Evolutionary conservation across 2,797 vertebrate species (phyloP).

Genomic region (Craterocephalus amniculus): DNA sequence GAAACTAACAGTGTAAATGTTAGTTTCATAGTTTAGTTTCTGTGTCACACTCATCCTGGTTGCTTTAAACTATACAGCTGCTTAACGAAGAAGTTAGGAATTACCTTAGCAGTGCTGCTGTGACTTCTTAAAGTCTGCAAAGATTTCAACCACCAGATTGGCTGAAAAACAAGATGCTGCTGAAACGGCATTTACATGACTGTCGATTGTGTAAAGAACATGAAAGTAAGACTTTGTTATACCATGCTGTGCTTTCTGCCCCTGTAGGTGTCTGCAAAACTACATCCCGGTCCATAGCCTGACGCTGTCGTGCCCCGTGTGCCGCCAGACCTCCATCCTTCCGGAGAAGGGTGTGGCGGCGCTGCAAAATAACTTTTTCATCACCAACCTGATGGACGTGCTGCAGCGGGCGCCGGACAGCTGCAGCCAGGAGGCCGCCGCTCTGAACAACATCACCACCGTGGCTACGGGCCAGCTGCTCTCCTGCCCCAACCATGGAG

Average conservation of each 20-base stretch:
- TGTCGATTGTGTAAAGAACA: neutral
- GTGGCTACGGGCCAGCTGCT: constrained; percentile 90
- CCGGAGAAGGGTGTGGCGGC: constrained; percentile 98
- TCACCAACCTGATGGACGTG: constrained; percentile 99
- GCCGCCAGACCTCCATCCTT: constrained; percentile 97
- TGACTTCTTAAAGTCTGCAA: neutral
- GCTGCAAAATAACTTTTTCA: constrained; percentile 99
- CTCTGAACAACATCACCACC: constrained; percentile 87
- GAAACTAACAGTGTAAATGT: neutral
- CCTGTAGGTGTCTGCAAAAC: constrained; percentile 94
- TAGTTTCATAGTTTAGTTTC: neutral
- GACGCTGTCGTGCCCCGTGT: constrained; percentile 96
- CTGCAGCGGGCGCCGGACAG: constrained; percentile 90
- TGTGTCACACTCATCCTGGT: too few species aligned
- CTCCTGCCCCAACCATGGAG: constrained; percentile 96
- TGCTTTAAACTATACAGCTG: neutral
- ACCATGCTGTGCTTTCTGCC: neutral
- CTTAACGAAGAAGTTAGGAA: neutral
- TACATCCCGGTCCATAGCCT: constrained; percentile 97
- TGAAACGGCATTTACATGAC: neutral
- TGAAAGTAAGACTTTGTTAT: neutral
- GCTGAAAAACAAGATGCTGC: neutral
- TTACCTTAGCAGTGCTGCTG: neutral
- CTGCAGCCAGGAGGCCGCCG: constrained; percentile 85
- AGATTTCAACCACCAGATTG: constrained; percentile 22